phyloP scores from a whole-genome alignment of 2,888 invertebrate genomes.

The Cephus runcator region DNA sequence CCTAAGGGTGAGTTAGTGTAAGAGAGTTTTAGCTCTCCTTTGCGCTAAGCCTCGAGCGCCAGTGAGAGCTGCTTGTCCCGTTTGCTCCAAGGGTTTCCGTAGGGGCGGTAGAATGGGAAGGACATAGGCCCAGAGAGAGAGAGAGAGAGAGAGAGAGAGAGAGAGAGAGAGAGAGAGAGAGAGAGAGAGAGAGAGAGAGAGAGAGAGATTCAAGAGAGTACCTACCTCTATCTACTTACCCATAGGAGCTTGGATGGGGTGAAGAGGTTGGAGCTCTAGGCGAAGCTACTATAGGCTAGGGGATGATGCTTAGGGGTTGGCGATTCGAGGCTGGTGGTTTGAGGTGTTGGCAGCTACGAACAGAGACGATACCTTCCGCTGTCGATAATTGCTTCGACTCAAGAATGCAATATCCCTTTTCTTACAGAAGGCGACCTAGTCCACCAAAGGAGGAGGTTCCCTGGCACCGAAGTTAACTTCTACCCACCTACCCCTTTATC shows the following conservation, averaged over 20 bases:
- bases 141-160: no score
- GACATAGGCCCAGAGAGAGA: neutral
- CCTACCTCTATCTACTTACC: neutral
- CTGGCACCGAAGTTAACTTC: neutral
- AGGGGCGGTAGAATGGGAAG: neutral
- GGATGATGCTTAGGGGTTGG: neutral
- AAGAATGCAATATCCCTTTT: slow-evolving; percentile 53
- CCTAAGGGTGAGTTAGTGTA: slow-evolving; percentile 14
- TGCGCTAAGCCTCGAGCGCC: slow-evolving; percentile 17
- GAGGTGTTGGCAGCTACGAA: slow-evolving; percentile 3
- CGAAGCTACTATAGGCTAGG: neutral
- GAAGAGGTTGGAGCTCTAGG: neutral
- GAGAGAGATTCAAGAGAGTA: neutral
- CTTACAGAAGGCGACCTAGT: slow-evolving; percentile 6
- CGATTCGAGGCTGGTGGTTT: neutral
- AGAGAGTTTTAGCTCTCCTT: slow-evolving; percentile 19
- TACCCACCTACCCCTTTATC: neutral
- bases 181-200: no score
- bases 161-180: no score
- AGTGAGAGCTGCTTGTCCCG: neutral
- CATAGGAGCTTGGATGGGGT: neutral
- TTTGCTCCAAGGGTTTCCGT: neutral
- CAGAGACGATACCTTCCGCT: slow-evolving; percentile 30
- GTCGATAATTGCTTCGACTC: slow-evolving; percentile 53
- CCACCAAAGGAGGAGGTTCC: neutral